A percentile compares a stretch with the other conserved stretches of the same genome.
Conservation (phyloP, 2,888 invertebrate genomes). For the Drepanosiphum platanoidis region DNA sequence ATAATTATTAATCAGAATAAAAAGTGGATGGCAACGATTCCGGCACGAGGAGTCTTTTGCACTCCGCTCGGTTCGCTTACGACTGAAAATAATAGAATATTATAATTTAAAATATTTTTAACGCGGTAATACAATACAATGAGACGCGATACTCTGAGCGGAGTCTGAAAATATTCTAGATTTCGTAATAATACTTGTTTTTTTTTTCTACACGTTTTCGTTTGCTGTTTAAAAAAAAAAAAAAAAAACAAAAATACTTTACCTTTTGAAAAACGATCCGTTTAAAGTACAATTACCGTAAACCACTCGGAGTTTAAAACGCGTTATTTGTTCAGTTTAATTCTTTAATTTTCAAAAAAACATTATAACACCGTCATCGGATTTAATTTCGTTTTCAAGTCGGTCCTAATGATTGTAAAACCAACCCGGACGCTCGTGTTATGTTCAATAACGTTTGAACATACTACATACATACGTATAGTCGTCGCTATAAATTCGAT, state of each 20-base stretch:
- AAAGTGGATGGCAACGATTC: not conserved
- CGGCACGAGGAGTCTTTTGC: not conserved
- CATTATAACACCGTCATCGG: not conserved
- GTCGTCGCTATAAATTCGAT: not conserved
- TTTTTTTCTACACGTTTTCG: not conserved
- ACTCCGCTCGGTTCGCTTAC: not conserved
- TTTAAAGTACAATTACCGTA: not conserved
- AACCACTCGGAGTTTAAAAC: not conserved
- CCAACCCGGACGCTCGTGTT: not conserved
- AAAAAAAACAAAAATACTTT: not conserved
- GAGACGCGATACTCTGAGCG: not conserved
- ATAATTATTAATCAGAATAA: not conserved
- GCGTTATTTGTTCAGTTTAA: not conserved
- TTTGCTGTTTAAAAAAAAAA: not conserved
- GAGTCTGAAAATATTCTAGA: not conserved
- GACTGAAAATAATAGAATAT: not conserved
- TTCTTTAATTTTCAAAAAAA: not conserved
- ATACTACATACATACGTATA: not conserved
- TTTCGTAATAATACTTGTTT: not conserved
- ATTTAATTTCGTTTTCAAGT: not conserved
- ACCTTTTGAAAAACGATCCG: not conserved
- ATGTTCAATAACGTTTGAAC: not conserved
- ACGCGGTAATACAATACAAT: not conserved
- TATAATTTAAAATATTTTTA: not conserved
- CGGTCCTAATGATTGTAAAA: constrained; percentile 14